Evolutionary conservation across 2,888 invertebrate genomes (phyloP).

Genomic region (Apamea epomidion): DNA sequence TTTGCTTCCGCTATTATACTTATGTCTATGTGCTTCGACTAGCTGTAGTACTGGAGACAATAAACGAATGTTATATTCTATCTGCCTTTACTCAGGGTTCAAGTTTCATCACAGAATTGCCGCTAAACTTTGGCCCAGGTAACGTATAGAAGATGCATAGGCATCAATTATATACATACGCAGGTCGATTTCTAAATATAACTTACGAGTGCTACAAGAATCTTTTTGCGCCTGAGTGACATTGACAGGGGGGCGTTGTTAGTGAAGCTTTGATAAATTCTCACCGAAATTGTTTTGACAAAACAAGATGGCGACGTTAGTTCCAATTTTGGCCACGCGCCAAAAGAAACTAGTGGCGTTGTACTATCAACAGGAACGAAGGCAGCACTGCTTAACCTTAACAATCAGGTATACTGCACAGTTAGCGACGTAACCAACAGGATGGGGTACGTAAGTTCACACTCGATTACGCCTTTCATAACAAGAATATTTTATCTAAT

Average conservation of each 20-base stretch:
- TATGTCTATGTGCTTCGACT: too few relatives aligned
- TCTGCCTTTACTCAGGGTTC: background rate
- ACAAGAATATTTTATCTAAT: constrained; percentile 36
- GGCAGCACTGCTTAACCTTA: constrained; percentile 4
- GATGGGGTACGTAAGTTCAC: constrained; percentile 35
- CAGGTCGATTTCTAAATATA: background rate
- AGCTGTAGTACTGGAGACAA: too few relatives aligned
- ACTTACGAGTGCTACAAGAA: background rate
- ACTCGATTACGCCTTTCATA: constrained; percentile 41
- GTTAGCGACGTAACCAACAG: constrained; percentile 38
- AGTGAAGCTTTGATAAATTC: background rate
- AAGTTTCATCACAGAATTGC: background rate
- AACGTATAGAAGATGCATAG: background rate
- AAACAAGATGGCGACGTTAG: background rate
- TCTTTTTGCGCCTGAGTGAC: background rate
- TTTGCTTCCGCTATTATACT: too few relatives aligned
- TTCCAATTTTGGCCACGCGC: background rate
- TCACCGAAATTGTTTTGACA: background rate
- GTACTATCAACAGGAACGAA: background rate
- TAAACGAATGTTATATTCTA: too few relatives aligned
- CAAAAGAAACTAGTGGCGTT: background rate
- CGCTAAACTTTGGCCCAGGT: too few relatives aligned
- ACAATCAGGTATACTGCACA: background rate
- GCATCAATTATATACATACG: background rate
- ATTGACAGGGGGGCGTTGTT: background rate